Percentiles rank a stretch among this genome's conserved stretches.
These are phyloP conservation scores for Mirounga angustirostris DNA, from an alignment of 2,113 vertebrate species.

Conservation along the genomic window DNA sequence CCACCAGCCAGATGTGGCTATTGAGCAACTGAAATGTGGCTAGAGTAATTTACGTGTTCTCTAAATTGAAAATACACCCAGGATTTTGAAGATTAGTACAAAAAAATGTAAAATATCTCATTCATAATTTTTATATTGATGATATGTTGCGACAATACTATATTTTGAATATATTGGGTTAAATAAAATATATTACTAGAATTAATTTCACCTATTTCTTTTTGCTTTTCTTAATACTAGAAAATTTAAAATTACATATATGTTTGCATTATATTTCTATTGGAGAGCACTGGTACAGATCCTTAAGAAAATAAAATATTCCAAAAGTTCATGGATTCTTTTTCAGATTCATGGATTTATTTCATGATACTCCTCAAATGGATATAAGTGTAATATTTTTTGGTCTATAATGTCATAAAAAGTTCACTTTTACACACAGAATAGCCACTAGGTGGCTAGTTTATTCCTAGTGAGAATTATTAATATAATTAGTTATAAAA, in stretches of 20 bases:
- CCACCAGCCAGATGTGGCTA: neutral
- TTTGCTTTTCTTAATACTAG: neutral
- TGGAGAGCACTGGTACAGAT: neutral
- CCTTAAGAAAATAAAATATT: slow-evolving; percentile 74
- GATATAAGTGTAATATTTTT: slow-evolving; percentile 66
- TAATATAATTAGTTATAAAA: slow-evolving; percentile 42
- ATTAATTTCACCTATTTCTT: neutral
- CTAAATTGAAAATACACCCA: neutral
- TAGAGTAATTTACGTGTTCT: neutral
- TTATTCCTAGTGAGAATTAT: slow-evolving; percentile 56
- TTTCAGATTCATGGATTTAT: slow-evolving; percentile 59
- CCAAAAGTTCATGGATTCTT: slow-evolving; percentile 43
- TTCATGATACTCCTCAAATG: slow-evolving; percentile 68
- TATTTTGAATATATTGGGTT: neutral
- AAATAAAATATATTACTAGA: neutral
- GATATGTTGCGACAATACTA: neutral
- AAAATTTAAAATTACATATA: neutral
- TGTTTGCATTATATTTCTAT: neutral
- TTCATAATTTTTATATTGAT: neutral
- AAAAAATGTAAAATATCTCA: neutral
- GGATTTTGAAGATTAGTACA: neutral
- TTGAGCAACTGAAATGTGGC: neutral
- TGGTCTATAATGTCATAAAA: slow-evolving; percentile 63
- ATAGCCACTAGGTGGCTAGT: slow-evolving; percentile 45
- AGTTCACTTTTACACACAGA: slow-evolving; percentile 70